Evolutionary conservation across 1,140 invertebrate genomes (phyloP).

Genomic region (Atopsyche davidsoni): DNA sequence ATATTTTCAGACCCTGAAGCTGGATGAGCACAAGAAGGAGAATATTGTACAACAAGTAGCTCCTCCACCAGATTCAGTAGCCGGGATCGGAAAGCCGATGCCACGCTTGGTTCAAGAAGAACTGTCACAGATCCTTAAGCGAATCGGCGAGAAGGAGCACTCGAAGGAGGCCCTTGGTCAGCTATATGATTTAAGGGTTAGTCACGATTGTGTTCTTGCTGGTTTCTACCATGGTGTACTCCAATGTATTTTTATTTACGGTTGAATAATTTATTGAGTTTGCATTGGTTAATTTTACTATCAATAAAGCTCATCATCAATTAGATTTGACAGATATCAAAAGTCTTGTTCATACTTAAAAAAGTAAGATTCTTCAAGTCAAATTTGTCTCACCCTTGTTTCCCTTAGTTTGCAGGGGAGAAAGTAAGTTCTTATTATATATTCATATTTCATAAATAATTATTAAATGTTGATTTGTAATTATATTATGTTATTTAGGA

Average conservation of each 20-base stretch:
- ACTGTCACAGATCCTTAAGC: constrained; percentile 84
- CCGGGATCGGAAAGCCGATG: constrained; percentile 43
- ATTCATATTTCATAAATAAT: not conserved
- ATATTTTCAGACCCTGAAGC: constrained; percentile 39
- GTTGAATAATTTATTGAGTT: too few species aligned
- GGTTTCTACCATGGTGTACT: too few species aligned
- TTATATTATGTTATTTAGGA: constrained; percentile 47
- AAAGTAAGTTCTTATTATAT: not conserved
- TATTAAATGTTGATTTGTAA: not conserved
- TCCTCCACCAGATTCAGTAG: constrained; percentile 30
- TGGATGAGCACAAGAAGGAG: constrained; percentile 45
- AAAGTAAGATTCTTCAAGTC: too few species aligned
- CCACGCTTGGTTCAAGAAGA: constrained; percentile 74
- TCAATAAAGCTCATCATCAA: too few species aligned
- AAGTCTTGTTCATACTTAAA: too few species aligned
- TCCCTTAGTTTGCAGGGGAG: too few species aligned
- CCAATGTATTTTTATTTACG: too few species aligned
- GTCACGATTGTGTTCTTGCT: not conserved
- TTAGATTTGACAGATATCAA: too few species aligned
- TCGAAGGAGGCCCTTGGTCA: constrained; percentile 81
- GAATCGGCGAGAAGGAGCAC: constrained; percentile 85
- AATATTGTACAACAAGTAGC: too few species aligned
- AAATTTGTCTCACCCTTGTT: too few species aligned
- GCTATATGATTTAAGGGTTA: constrained; percentile 75
- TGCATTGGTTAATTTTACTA: too few species aligned